A percentile compares a stretch with the other conserved stretches of the same genome.
phyloP scores from a whole-genome alignment of 1,140 invertebrate genomes.

The Bilobella aurantiaca region DNA sequence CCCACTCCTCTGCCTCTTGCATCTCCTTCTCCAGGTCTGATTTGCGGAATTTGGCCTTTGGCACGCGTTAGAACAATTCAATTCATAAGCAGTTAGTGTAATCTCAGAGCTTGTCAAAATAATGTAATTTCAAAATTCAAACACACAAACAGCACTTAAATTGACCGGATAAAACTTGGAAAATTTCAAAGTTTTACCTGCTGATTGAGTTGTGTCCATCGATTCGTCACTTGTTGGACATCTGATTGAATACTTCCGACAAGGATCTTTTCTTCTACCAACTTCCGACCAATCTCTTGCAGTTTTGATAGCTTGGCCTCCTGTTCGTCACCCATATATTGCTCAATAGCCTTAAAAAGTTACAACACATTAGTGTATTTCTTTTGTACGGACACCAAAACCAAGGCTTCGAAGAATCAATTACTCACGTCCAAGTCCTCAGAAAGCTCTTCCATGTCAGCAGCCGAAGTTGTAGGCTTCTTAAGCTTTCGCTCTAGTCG shows the following conservation, averaged over 20 bases:
- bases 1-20: slow-evolving; percentile 26
- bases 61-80: slow-evolving; percentile 14
- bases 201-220: slow-evolving; percentile 57
- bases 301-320: slow-evolving; percentile 60
- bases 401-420: slow-evolving; percentile 1
- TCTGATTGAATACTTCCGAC: slow-evolving; percentile 56
- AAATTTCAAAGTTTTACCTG: slow-evolving; percentile 46
- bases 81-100: too few species aligned
- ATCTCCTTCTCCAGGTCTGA: slow-evolving; percentile 26
- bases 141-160: slow-evolving; percentile 18
- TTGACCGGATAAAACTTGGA: background rate
- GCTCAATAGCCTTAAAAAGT: slow-evolving; percentile 67
- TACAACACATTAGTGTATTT: too few species aligned
- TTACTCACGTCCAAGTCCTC: slow-evolving; percentile 71
- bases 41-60: slow-evolving; percentile 27
- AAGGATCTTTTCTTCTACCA: slow-evolving; percentile 67
- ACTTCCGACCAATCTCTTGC: slow-evolving; percentile 60
- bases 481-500: slow-evolving; percentile 66
- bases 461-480: slow-evolving; percentile 56
- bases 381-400: too few species aligned
- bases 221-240: slow-evolving; percentile 52
- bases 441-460: slow-evolving; percentile 88
- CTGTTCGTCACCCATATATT: slow-evolving; percentile 66
- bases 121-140: too few species aligned
- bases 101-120: too few species aligned